Evolutionary conservation across 2,888 invertebrate species (phyloP).

Genomic region (Napeogenes sylphis): DNA sequence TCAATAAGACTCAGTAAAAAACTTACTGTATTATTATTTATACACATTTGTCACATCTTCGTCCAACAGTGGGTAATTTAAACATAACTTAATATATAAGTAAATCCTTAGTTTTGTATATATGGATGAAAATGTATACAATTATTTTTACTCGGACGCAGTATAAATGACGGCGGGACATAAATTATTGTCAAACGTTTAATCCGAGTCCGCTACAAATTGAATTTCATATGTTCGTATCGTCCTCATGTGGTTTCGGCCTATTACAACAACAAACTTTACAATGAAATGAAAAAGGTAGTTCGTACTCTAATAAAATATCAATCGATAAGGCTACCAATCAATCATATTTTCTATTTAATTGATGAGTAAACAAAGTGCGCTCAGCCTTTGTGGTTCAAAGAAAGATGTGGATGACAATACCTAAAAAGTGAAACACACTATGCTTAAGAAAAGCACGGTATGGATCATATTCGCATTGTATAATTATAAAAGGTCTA

Average conservation of each 20-base stretch:
- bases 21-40: too few species aligned
- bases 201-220: background rate
- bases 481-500: too few species aligned
- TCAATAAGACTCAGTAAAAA: too few species aligned
- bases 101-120: background rate
- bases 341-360: too few species aligned
- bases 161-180: background rate
- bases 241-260: background rate
- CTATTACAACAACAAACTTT: background rate
- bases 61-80: background rate
- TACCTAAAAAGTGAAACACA: too few species aligned
- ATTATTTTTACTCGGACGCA: background rate
- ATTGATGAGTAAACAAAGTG: too few species aligned
- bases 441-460: too few species aligned
- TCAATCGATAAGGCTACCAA: too few species aligned
- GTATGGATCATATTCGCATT: too few species aligned
- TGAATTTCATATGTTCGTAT: conserved; percentile 4
- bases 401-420: too few species aligned
- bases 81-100: background rate
- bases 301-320: too few species aligned
- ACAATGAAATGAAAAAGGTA: background rate
- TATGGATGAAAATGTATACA: background rate
- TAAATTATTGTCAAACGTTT: background rate
- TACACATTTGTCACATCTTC: background rate
- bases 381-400: too few species aligned